Evolutionary conservation across 37 sponge, comb jelly and placozoan genomes (phyloP).

Genomic region (Lycopodina hypogea): DNA sequence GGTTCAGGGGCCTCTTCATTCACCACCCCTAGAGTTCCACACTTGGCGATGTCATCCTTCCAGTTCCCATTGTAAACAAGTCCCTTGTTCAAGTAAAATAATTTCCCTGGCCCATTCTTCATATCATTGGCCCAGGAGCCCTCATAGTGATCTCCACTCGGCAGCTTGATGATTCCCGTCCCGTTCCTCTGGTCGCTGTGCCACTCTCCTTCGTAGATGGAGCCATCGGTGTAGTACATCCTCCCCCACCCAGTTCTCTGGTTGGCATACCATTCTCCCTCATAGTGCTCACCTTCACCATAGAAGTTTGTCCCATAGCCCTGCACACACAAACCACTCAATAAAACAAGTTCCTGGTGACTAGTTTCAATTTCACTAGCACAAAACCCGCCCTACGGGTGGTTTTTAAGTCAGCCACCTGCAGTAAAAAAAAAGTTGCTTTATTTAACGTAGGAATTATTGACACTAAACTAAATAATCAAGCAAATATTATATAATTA

Average conservation of each 20-base stretch:
- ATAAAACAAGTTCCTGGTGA: no score
- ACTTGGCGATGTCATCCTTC: conserved; percentile 86
- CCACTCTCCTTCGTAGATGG: conserved; percentile 98
- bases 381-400: no score
- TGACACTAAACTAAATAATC: no score
- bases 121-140: conserved; percentile 71
- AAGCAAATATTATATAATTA: no score
- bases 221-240: conserved; percentile 90
- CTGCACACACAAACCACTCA: conserved; percentile 22
- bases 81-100: conserved; percentile 83
- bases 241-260: conserved; percentile 95
- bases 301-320: conserved; percentile 94
- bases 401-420: no score
- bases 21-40: conserved; percentile 84
- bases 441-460: no score
- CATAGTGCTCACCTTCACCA: conserved; percentile 79
- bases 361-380: no score
- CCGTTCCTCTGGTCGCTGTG: conserved; percentile 77
- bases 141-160: conserved; percentile 75
- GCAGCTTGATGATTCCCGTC: conserved; percentile 73
- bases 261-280: conserved; percentile 97
- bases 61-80: conserved; percentile 87
- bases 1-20: conserved; percentile 70
- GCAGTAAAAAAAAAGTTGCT: no score
- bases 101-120: conserved; percentile 89